Base-by-base conservation (phyloP, 1,140 invertebrate species). In the Heliothis virescens region DNA sequence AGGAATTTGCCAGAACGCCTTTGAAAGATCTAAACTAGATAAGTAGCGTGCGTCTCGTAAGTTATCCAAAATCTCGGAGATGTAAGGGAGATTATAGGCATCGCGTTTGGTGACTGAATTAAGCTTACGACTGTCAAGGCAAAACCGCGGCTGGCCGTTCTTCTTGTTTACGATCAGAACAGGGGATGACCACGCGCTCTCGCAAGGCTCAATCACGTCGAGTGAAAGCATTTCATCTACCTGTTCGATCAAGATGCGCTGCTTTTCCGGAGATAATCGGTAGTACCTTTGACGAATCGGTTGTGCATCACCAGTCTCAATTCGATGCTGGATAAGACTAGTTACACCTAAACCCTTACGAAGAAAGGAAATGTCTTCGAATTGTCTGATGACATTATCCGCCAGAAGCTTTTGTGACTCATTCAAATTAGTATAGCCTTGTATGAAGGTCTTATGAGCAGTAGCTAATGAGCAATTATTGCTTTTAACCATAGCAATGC, bases 1-100 rank as follows among this genome's bases (percentile, higher is more conserved):
- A 34, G 81, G 85, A 18, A 94, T 91, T 80, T 93, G 89, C 88
- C 88, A 93, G 83, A 92, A 94, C 0, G 79, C 79, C 55, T 86
- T 81, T 0, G 78, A 77, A 5, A 83, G 59, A 55, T 83, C 81
- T 0, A 83, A 73, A 21, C 55, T 77, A n/a, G 52, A 53, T 12
- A 83, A 18, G 21, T 57, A 83, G 1, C 60, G 52, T 41, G 85
- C 82, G 55, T 85, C 78, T 13, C 80, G 60, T 29, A 88, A 15
- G 34, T 84, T 86, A 34, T 87, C 84, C n/a, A 87, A 34, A 13
- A 87, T 87, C 59, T 86, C 83, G 0, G 84, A 78, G 4, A 86
- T 67, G 52, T 82, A 84, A 0, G 80, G 88, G 63, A 82, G 63
- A 67, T 18, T 83, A 48, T 81, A 94, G 4, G 87, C 87, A 73